Conservation (phyloP, 2,888 invertebrate species). For the Dolichomitus sp. region DNA sequence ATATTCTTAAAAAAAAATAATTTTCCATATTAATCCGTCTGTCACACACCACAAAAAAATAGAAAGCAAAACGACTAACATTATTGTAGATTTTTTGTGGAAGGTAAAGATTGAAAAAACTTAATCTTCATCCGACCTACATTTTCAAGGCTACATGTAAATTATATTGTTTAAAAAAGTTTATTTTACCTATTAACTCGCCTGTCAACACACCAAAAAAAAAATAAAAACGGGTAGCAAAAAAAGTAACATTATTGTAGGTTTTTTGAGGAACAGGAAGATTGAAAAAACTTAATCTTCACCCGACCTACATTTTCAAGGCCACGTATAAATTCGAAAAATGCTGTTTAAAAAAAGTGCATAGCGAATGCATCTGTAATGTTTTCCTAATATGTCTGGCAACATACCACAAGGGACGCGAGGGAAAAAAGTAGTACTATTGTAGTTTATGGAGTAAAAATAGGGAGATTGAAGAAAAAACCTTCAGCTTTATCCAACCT, state of each 20-base stretch:
- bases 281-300: background rate
- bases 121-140: too few relatives aligned
- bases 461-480: constrained; percentile 9
- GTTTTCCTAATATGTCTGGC: constrained; percentile 8
- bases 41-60: too few relatives aligned
- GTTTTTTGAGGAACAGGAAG: too few relatives aligned
- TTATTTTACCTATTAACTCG: too few relatives aligned
- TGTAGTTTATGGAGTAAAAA: background rate
- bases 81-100: too few relatives aligned
- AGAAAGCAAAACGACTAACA: too few relatives aligned
- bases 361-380: constrained; percentile 37
- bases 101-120: background rate
- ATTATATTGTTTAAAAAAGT: constrained; percentile 16
- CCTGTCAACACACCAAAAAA: too few relatives aligned
- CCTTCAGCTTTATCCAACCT: too few relatives aligned
- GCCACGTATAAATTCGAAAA: background rate
- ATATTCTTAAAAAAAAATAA: too few relatives aligned
- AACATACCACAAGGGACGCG: background rate
- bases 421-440: background rate
- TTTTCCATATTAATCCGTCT: too few relatives aligned
- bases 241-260: too few relatives aligned
- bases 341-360: constrained; percentile 12
- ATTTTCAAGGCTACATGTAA: background rate
- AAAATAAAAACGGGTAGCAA: too few relatives aligned
- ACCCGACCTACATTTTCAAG: background rate